A percentile compares a stretch with the other conserved stretches of the same genome.
Evolutionary conservation across 92 coral and sea anemone species (phyloP).

Genomic region (Scolanthus callimorphus): DNA sequence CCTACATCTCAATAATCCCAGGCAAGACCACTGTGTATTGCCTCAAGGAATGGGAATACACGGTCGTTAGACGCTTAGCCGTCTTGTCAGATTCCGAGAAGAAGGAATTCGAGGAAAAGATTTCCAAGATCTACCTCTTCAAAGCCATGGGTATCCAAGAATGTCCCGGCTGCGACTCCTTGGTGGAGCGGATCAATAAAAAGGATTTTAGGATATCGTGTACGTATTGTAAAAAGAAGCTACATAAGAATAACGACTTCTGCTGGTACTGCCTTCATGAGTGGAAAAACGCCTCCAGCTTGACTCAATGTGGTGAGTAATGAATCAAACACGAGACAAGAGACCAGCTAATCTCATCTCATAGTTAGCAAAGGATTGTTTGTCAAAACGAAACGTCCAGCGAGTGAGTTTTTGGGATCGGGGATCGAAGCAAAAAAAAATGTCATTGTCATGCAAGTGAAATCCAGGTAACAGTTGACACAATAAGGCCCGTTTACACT

Average conservation of each 20-base stretch:
- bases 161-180: slow-evolving; percentile 68
- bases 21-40: slow-evolving; percentile 57
- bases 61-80: slow-evolving; percentile 74
- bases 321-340: no score
- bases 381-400: no score
- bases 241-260: slow-evolving; percentile 36
- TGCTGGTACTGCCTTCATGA: slow-evolving; percentile 85
- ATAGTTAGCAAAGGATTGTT: no score
- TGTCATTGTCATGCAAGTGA: no score
- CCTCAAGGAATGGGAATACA: slow-evolving; percentile 73
- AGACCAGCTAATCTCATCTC: no score
- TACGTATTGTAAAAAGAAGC: slow-evolving; percentile 43
- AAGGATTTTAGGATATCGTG: slow-evolving; percentile 64
- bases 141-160: slow-evolving; percentile 83
- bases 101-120: slow-evolving; percentile 67
- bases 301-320: no score
- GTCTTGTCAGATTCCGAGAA: slow-evolving; percentile 74
- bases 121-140: slow-evolving; percentile 60
- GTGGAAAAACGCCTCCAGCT: no score
- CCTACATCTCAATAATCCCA: slow-evolving; percentile 57
- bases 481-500: no score
- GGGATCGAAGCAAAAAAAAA: no score
- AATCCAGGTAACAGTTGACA: no score
- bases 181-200: slow-evolving; percentile 62
- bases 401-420: no score